Evolutionary conservation across 2,113 vertebrate genomes (phyloP).

Genomic region (Corvus moneduloides): DNA sequence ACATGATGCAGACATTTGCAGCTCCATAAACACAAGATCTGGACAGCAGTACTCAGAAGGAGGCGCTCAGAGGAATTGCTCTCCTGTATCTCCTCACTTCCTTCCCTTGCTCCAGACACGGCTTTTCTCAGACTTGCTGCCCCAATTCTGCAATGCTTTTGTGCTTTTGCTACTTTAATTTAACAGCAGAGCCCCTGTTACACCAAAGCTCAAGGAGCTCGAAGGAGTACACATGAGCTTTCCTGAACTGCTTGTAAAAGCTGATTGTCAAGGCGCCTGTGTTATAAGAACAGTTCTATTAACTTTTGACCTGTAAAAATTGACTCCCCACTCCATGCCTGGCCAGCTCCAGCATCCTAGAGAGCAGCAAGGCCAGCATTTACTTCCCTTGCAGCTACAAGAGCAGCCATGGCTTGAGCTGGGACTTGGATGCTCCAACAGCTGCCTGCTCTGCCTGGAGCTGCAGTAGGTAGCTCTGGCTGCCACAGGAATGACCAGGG

Average conservation of each 20-base stretch:
- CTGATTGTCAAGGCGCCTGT: neutral
- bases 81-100: neutral
- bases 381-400: neutral
- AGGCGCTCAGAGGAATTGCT: accelerated
- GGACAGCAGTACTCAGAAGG: neutral
- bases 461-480: neutral
- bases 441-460: neutral
- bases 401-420: neutral
- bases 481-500: neutral
- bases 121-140: neutral
- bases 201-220: accelerated
- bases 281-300: neutral
- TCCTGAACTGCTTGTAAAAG: neutral
- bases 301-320: neutral
- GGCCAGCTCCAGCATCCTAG: neutral
- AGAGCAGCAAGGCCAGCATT: neutral
- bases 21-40: neutral
- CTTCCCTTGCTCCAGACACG: neutral
- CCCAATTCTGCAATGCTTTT: neutral
- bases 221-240: accelerated
- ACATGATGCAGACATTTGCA: neutral
- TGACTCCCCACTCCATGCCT: neutral
- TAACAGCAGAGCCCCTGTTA: neutral
- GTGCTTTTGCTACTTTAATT: neutral
- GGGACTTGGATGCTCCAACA: neutral